Evolutionary conservation across 2,797 vertebrate species (phyloP), one percentile per base, ranked within the genome.

Genomic region (Carduelis carduelis): DNA sequence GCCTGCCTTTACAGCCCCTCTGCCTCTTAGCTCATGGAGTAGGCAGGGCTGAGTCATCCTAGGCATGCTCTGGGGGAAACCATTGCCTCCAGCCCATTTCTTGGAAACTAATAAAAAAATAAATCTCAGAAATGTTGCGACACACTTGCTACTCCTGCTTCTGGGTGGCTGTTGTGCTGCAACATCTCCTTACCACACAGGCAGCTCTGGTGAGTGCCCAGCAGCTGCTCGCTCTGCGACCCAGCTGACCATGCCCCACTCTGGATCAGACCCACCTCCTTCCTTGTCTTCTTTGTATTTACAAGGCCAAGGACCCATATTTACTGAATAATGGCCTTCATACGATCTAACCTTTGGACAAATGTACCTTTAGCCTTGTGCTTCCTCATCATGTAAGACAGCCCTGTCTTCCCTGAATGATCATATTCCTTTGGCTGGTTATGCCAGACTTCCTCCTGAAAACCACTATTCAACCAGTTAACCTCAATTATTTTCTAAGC

Each of bases 11-110:
- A 53, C 87, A 88, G 63, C 79, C 87, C 71, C 56, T 78, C 81
- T 39, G 68, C 61, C 71, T 81, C 89, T 49, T 21, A 4, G 4
- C 85, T 86, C 72, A 21, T n/a, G 46, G 21, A 59, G 70, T 59
- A 66, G 87, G 83, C 80, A 46, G 70, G 77, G 74, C 39, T 96
- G 95, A 97, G 83, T 97, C 95, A 97, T 93, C 78, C 84, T 3
- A 49, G 82, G 87, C 92, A 77, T 56, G 96, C 92, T 96, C 77
- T 46, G 71, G 66, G 75, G 77, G 79, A 89, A 93, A 88, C 47
- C 13, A 2, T 89, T 56, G 88, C 93, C 94, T 97, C 88, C 89
- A 90, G 77, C 85, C 83, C 63, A 19, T 85, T 93, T 91, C 94
- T 94, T 77, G 94, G 92, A 93, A 96, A 65, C 89, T 35, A 90